Percentiles rank a stretch among this genome's conserved stretches.
phyloP scores from a whole-genome alignment of 2,888 invertebrate species.

The Epinotia ramella region DNA sequence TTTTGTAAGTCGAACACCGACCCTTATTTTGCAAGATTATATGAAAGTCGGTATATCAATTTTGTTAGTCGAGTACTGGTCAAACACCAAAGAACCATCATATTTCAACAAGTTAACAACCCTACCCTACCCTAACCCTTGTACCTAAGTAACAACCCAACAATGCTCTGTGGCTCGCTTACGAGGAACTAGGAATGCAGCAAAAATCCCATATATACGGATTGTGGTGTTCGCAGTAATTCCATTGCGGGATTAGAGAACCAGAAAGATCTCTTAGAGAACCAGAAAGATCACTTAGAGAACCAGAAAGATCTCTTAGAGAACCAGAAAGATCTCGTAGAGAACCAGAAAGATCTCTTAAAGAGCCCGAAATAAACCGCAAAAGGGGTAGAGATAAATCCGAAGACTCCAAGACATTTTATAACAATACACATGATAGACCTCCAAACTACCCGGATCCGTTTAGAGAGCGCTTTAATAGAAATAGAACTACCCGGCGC shows the following conservation, averaged over 20 bases:
- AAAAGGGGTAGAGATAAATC: conserved; percentile 53
- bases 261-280: too few species aligned
- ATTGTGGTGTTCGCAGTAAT: not conserved
- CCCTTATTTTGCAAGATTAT: too few species aligned
- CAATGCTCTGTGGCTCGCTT: not conserved
- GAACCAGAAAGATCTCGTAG: too few species aligned
- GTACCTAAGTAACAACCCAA: not conserved
- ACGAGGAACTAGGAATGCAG: not conserved
- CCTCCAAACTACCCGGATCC: conserved; percentile 52
- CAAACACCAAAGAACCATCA: too few species aligned
- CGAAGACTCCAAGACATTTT: conserved; percentile 48
- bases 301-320: too few species aligned
- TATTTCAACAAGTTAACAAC: too few species aligned
- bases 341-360: not conserved
- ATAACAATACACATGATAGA: conserved; percentile 56
- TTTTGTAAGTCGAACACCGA: too few species aligned
- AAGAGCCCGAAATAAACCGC: conserved; percentile 47
- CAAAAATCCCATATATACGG: not conserved
- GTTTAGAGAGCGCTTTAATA: conserved; percentile 44
- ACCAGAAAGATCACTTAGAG: too few species aligned
- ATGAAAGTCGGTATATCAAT: too few species aligned
- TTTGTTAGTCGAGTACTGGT: too few species aligned
- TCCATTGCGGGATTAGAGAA: conserved; percentile 7
- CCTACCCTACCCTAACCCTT: too few species aligned
- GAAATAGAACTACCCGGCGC: conserved; percentile 51